phyloP scores from a whole-genome alignment of 2,888 invertebrate genomes.

The Cryptocheilus praepositus region DNA sequence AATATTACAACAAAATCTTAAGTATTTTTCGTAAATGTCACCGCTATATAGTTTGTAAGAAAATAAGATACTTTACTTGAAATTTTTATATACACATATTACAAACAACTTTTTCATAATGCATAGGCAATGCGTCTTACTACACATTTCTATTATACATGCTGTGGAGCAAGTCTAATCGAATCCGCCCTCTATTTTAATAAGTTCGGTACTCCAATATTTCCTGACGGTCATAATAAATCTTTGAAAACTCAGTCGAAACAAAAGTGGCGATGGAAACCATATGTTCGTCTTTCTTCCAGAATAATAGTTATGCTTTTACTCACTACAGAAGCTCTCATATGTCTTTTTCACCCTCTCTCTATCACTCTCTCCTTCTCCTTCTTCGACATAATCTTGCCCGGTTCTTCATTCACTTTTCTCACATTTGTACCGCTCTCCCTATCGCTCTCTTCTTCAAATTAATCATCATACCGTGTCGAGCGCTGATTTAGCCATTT shows the following conservation, averaged over 20 bases:
- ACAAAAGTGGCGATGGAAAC: slow-evolving; percentile 3
- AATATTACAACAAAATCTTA: slow-evolving; percentile 64
- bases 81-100: slow-evolving; percentile 72
- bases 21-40: slow-evolving; percentile 66
- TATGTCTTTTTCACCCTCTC: not conserved
- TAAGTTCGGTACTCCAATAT: slow-evolving; percentile 22
- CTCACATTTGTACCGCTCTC: slow-evolving; percentile 41
- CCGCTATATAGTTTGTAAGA: slow-evolving; percentile 71
- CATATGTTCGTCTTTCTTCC: not conserved
- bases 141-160: slow-evolving; percentile 56
- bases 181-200: slow-evolving; percentile 31
- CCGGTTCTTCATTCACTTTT: slow-evolving; percentile 28
- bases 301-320: not conserved
- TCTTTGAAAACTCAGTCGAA: slow-evolving; percentile 24
- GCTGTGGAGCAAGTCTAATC: slow-evolving; percentile 44
- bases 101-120: slow-evolving; percentile 64
- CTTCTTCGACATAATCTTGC: not conserved
- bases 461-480: too few species aligned
- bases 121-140: slow-evolving; percentile 61
- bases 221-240: slow-evolving; percentile 8
- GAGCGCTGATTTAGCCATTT: not conserved
- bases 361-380: not conserved
- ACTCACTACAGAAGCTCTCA: slow-evolving; percentile 41
- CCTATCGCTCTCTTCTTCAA: not conserved
- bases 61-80: slow-evolving; percentile 73